Base-by-base conservation (phyloP, 2,113 vertebrate genomes). In the Miniopterus natalensis region DNA sequence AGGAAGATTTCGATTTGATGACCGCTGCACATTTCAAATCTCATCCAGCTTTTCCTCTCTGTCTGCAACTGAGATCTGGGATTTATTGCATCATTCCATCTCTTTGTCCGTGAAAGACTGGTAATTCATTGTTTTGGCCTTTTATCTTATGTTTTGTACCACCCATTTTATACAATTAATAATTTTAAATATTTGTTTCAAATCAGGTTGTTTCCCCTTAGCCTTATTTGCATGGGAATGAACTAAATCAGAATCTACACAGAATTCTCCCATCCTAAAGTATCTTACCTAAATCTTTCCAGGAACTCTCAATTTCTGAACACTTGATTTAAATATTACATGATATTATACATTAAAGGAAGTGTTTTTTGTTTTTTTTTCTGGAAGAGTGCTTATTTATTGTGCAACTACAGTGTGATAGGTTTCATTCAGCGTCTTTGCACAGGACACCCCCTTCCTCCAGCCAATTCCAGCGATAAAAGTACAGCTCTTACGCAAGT, bases 261-360 rank as follows among this genome's bases (percentile, higher is more conserved):
- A 59, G 47, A 89, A 83, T 49, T 70, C n/a, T 47, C 40, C 40
- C 71, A 8, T 91, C 77, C 31, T 79, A 80, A 75, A 74, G 45
- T 73, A 66, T 42, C 40, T 81, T 53, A 75, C 73, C 25, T 61
- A 75, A 36, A 65, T 85, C 11, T 90, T 93, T 86, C 59, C 12
- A 90, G 84, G 47, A 73, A 84, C 36, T 95, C 47, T 90, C 25
- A 21, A 51, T 90, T 95, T 92, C 73, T 90, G 36, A 79, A 53
- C 36, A 94, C 17, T 88, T 42, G 11, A 13, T 74, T 86, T 87
- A 84, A 88, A 45, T 84, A 83, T 36, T 74, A 68, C 2, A 36
- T 27, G 42, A 20, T 74, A 18, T 25, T 49, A 31, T 57, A 61
- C 40, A 66, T 88, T 31, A 78, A 51, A 84, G 53, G 63, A 92